Percentiles rank a stretch among this genome's conserved stretches.
Conservation (phyloP, 2,888 invertebrate genomes). For the Chrysina gloriosa region DNA sequence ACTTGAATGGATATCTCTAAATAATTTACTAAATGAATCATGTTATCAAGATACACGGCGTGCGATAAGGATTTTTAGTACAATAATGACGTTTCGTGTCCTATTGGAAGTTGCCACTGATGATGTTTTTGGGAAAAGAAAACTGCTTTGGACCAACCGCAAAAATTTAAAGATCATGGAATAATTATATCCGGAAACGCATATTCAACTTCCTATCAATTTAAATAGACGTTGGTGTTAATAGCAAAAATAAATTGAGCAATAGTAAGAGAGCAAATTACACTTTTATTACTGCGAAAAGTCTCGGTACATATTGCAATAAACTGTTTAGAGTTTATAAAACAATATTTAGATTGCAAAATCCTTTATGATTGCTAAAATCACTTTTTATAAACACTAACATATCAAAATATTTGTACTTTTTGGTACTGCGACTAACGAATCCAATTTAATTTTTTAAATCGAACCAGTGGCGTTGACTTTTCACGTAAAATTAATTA, state of each 20-base stretch:
- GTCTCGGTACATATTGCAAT: background rate
- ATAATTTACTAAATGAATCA: conserved; percentile 15
- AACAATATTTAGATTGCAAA: too few relatives aligned
- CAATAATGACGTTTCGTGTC: background rate
- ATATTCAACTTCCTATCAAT: background rate
- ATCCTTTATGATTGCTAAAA: too few relatives aligned
- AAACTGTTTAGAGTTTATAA: too few relatives aligned
- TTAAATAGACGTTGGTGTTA: background rate
- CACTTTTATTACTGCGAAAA: background rate
- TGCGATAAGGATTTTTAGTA: background rate
- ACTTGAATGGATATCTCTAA: background rate
- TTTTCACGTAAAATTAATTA: conserved; percentile 12
- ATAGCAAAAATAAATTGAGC: background rate
- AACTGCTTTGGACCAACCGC: background rate
- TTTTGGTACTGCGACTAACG: background rate
- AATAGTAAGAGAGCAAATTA: background rate
- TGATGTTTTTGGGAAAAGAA: background rate
- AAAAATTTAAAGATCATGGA: background rate
- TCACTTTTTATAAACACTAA: too few relatives aligned
- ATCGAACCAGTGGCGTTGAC: background rate
- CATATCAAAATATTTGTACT: too few relatives aligned
- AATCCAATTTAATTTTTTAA: conserved; percentile 9
- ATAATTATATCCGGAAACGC: background rate
- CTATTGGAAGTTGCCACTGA: background rate
- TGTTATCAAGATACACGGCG: conserved; percentile 13